Conservation (phyloP, 2,113 vertebrate genomes). For the Pagrus major region DNA sequence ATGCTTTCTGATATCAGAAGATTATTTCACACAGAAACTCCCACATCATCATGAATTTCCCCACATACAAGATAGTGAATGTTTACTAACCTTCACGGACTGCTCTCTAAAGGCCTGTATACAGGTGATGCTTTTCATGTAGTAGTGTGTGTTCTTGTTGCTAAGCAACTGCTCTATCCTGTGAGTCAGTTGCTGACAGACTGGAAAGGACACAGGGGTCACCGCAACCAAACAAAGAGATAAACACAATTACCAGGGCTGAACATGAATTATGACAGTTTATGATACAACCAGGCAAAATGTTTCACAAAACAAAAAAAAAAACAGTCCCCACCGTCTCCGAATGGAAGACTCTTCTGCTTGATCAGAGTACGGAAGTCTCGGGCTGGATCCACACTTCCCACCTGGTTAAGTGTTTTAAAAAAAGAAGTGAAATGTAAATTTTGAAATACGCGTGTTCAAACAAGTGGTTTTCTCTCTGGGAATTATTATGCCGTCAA, state of each 20-base stretch:
- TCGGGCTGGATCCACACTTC: constrained; percentile 91
- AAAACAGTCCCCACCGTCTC: constrained; percentile 86
- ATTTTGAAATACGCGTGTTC: constrained; percentile 5
- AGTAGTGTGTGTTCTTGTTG: constrained; percentile 89
- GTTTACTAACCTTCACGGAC: constrained; percentile 89
- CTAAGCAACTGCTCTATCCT: constrained; percentile 93
- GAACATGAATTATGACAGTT: constrained; percentile 32
- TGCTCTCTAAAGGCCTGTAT: constrained; percentile 92
- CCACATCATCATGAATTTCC: constrained; percentile 17
- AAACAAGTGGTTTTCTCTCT: not conserved
- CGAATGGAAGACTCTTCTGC: constrained; percentile 88
- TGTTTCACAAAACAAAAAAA: not conserved
- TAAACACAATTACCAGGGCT: constrained; percentile 44
- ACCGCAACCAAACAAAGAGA: constrained; percentile 68
- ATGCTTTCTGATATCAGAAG: not conserved
- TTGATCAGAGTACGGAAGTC: constrained; percentile 89
- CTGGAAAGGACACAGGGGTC: constrained; percentile 82
- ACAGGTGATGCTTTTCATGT: constrained; percentile 92
- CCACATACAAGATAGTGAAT: constrained; percentile 29
- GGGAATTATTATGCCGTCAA: constrained; percentile 6
- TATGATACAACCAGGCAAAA: not conserved
- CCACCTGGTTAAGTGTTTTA: constrained; percentile 86
- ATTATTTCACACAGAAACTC: constrained; percentile 16
- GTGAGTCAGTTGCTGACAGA: constrained; percentile 90
- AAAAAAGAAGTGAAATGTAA: constrained; percentile 21